These are phyloP conservation scores for Cynocephalus volans DNA, from an alignment of 2,113 vertebrate genomes.

Conservation along the genomic window DNA sequence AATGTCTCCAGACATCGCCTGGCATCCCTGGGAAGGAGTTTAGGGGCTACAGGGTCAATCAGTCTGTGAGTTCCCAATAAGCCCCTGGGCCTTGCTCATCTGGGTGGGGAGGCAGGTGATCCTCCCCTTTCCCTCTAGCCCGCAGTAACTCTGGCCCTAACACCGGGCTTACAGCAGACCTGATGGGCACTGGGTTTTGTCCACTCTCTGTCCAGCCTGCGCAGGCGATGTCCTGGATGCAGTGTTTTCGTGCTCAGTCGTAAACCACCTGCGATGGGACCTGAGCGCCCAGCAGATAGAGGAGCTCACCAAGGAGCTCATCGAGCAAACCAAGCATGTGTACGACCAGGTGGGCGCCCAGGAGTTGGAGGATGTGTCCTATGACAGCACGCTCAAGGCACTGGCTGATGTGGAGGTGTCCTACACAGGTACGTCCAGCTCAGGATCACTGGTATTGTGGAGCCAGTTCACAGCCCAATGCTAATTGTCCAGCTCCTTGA, in stretches of 20 bases:
- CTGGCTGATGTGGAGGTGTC: slow-evolving; percentile 96
- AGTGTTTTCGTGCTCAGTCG: slow-evolving; percentile 69
- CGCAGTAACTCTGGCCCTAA: background rate
- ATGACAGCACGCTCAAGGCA: slow-evolving; percentile 94
- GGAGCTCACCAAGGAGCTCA: slow-evolving; percentile 90
- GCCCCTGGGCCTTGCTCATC: background rate
- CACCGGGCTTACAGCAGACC: accelerated
- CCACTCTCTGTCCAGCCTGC: background rate
- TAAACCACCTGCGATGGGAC: slow-evolving; percentile 94
- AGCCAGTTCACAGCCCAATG: background rate
- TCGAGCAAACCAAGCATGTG: slow-evolving; percentile 92
- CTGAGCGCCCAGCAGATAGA: slow-evolving; percentile 92
- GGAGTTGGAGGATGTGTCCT: slow-evolving; percentile 89
- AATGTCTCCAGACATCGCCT: background rate
- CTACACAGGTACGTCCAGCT: slow-evolving; percentile 92
- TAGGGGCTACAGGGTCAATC: accelerated
- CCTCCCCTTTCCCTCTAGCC: background rate
- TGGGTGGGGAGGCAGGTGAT: accelerated
- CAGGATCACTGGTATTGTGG: background rate
- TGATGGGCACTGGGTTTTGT: accelerated
- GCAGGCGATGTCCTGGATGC: slow-evolving; percentile 90
- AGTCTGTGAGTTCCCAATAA: accelerated
- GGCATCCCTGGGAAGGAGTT: background rate
- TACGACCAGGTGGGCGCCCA: slow-evolving; percentile 95
- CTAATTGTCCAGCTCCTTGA: background rate